phyloP scores from a whole-genome alignment of 2,113 vertebrate species.

The Antechinus flavipes region DNA sequence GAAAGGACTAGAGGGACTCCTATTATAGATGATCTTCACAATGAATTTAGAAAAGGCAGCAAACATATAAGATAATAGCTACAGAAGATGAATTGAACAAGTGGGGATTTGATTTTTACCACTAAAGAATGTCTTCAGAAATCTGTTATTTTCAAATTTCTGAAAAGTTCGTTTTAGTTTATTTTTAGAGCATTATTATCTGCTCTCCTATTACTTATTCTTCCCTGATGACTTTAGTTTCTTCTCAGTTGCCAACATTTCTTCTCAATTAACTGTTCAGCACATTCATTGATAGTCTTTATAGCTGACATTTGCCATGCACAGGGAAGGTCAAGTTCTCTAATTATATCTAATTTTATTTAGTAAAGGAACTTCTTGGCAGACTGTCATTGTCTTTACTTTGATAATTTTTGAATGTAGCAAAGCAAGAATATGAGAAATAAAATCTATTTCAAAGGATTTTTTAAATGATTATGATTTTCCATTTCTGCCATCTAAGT shows the following conservation, averaged over 20 bases:
- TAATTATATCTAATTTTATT: not conserved
- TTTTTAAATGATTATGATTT: not conserved
- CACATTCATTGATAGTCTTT: not conserved
- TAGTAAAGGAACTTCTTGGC: not conserved
- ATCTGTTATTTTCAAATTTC: too few species aligned
- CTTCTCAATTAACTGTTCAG: not conserved
- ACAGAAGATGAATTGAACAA: too few species aligned
- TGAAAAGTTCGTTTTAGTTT: too few species aligned
- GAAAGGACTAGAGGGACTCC: too few species aligned
- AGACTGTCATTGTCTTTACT: not conserved
- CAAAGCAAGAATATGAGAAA: not conserved
- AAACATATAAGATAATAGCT: too few species aligned
- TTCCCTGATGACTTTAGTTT: not conserved
- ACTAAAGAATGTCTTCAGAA: too few species aligned
- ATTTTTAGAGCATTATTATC: not conserved
- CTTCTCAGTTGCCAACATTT: not conserved
- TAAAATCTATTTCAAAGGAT: not conserved
- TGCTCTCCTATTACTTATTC: not conserved
- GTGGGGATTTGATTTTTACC: too few species aligned
- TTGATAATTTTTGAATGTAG: not conserved
- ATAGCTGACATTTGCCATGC: not conserved
- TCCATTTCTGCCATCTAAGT: not conserved
- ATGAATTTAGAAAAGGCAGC: too few species aligned
- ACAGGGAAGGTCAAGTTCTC: not conserved
- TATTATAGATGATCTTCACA: too few species aligned